A percentile compares a stretch with the other conserved stretches of the same genome.
These are phyloP conservation scores for Himalopsyche phryganea DNA, from an alignment of 1,140 invertebrate genomes.

Conservation along the genomic window DNA sequence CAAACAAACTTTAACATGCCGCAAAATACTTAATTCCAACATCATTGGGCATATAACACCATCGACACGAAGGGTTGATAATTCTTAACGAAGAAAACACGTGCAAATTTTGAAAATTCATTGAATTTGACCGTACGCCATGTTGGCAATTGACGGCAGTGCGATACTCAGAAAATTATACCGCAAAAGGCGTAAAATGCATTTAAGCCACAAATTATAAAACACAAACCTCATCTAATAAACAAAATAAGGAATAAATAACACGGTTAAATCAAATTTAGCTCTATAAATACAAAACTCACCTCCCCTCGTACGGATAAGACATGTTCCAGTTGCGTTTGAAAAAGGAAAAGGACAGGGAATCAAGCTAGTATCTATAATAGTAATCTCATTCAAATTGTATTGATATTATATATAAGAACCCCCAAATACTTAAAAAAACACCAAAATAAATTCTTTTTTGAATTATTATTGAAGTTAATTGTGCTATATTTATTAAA, in stretches of 20 bases:
- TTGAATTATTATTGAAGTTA: background rate
- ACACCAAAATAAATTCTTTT: background rate
- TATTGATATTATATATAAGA: background rate
- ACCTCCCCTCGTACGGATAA: slow-evolving; percentile 69
- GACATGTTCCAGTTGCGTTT: slow-evolving; percentile 72
- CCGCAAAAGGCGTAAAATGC: background rate
- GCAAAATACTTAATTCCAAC: too few species aligned
- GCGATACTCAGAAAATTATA: slow-evolving; percentile 28
- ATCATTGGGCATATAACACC: too few species aligned
- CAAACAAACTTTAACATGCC: too few species aligned
- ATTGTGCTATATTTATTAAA: background rate
- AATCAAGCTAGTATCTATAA: slow-evolving; percentile 42
- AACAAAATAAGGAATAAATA: background rate
- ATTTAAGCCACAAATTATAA: background rate
- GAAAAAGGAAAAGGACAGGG: slow-evolving; percentile 64
- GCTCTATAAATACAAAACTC: slow-evolving; percentile 50
- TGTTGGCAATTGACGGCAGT: slow-evolving; percentile 63
- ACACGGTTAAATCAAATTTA: slow-evolving; percentile 4
- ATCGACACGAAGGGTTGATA: background rate
- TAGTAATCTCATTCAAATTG: slow-evolving; percentile 2
- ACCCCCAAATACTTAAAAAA: too few species aligned
- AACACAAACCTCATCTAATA: slow-evolving; percentile 3
- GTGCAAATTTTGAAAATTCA: slow-evolving; percentile 37
- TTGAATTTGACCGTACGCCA: slow-evolving; percentile 57
- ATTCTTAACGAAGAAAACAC: slow-evolving; percentile 40